Base-by-base conservation (phyloP, 1,140 invertebrate species). In the Chrysomallon squamiferum region DNA sequence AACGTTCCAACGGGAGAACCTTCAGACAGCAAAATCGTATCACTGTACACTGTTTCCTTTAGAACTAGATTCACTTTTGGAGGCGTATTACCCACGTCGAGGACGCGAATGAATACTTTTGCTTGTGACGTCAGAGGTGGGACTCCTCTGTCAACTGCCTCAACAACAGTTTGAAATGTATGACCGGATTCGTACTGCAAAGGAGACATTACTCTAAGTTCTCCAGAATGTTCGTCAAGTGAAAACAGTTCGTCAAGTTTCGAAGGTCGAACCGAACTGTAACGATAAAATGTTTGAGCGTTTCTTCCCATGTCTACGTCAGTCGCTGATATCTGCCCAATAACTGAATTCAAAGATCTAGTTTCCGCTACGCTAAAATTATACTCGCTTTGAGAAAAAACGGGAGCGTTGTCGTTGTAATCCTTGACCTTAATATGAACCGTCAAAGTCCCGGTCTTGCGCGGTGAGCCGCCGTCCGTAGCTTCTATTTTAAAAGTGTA, bases 301-400 rank as follows among this genome's bases (percentile, higher is more conserved):
- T 95, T 95, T 56, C 35, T 32, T 1, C 75, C 78, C 2, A 61
- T 38, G 85, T 98, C 95, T 0, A 92, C 91, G 85, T 98, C 96
- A 4, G 89, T 90, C 0, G 95, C 95, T 52, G 90, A 90, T 7
- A 96, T 88, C 0, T 92, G 89, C 0, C 93, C 92, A 0, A 96
- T 90, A 15, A 66, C 63, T 9, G 71, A 71, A 11, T 65, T 63
- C 9, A 63, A 22, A 0, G 60, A 45, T 11, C 65, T 52, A 32
- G 72, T 72, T 62, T 80, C 76, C 27, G 70, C 68, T 33, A 78
- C 68, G 49, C 80, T 75, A 61, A 82, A 92, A 86, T 98, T 97
- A 86, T 97, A 95, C 82, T 97, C 59, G 59, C 93, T 91, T 85
- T 97, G 95, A n/a, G 93, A 85, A 33, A 98, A 92, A 18, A 64